Conservation (phyloP, 2,797 vertebrate species). For the Florisuga fusca region DNA sequence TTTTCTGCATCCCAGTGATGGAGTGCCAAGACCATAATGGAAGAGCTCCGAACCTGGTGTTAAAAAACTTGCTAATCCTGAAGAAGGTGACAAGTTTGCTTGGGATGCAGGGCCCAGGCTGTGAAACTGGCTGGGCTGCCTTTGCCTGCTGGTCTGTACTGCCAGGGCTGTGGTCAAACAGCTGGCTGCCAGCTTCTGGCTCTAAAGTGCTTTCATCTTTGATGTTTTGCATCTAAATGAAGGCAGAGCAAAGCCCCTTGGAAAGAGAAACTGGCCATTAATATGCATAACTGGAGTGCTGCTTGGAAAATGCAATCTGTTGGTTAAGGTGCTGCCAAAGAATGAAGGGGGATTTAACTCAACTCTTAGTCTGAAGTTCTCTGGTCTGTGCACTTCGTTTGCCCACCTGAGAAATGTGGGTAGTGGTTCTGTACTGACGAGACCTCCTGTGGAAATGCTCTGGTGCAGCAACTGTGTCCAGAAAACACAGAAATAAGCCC, state of each 20-base stretch:
- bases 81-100: background rate
- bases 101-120: background rate
- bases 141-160: background rate
- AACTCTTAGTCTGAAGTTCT: background rate
- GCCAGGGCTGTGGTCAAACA: background rate
- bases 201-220: background rate
- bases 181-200: background rate
- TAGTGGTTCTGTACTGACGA: background rate
- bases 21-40: accelerated
- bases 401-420: background rate
- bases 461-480: background rate
- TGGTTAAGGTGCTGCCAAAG: background rate
- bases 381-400: accelerated
- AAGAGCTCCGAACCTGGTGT: background rate
- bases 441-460: background rate
- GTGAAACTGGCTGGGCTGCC: background rate
- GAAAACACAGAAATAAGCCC: background rate
- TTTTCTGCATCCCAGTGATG: background rate
- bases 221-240: background rate
- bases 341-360: background rate
- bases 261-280: background rate
- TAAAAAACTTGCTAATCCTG: accelerated
- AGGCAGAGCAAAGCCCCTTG: slow-evolving; percentile 2
- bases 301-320: background rate
- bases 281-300: accelerated